These are phyloP conservation scores for Drosophila maculinotata DNA, from an alignment of 2,888 invertebrate species.

Conservation along the genomic window DNA sequence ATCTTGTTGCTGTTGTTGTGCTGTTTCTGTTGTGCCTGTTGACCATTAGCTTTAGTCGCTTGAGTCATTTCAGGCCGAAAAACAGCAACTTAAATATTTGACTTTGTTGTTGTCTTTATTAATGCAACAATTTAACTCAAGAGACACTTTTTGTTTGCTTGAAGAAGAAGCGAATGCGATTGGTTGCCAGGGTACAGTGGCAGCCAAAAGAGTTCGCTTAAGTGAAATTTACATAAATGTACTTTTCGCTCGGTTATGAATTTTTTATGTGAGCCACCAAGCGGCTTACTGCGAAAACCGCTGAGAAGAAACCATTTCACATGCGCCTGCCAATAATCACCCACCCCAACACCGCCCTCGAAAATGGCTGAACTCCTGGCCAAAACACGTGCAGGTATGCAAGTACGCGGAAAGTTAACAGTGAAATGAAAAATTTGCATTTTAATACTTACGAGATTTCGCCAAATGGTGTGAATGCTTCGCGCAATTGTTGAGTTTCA, in stretches of 20 bases:
- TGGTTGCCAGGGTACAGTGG: constrained; percentile 33
- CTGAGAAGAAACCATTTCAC: constrained; percentile 25
- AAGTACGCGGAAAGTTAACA: constrained; percentile 47
- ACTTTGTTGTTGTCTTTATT: constrained; percentile 1
- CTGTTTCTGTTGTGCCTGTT: constrained; percentile 39
- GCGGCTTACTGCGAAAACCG: constrained; percentile 30
- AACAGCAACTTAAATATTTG: constrained; percentile 74
- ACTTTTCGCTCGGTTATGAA: constrained; percentile 64
- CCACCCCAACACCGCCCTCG: neutral
- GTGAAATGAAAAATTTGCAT: constrained; percentile 70
- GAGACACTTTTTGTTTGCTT: constrained; percentile 49
- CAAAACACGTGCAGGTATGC: constrained; percentile 3
- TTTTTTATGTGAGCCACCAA: constrained; percentile 63
- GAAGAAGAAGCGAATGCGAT: constrained; percentile 17
- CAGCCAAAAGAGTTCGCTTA: constrained; percentile 66
- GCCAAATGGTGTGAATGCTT: constrained; percentile 98
- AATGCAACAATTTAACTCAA: constrained; percentile 40
- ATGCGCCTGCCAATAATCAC: constrained; percentile 66
- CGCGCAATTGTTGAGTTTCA: constrained; percentile 98
- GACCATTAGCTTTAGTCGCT: constrained; percentile 38
- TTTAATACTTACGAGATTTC: constrained; percentile 96
- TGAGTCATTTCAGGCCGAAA: constrained; percentile 60
- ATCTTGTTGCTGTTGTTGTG: constrained; percentile 22
- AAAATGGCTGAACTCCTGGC: too few relatives aligned
- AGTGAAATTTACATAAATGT: constrained; percentile 76